phyloP scores from a whole-genome alignment of 2,888 invertebrate species.

The Malthinus seriepunctatus region DNA sequence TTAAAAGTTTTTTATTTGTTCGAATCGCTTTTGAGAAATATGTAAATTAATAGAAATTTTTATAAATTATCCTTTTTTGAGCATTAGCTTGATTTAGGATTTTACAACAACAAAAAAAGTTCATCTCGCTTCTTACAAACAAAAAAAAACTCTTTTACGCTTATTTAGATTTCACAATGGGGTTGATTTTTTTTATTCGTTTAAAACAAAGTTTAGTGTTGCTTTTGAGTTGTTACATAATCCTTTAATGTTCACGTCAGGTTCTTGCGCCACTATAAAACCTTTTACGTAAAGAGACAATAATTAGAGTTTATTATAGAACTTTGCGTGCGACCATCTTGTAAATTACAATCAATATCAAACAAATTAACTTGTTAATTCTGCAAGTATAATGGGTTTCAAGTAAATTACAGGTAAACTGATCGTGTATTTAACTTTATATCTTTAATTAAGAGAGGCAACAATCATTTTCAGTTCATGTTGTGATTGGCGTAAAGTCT shows the following conservation, averaged over 20 bases:
- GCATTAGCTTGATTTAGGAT: too few relatives aligned
- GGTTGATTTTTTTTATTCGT: slow-evolving; percentile 8
- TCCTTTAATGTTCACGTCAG: slow-evolving; percentile 26
- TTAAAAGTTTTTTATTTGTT: background rate
- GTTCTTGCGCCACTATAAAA: slow-evolving; percentile 16
- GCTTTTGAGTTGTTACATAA: slow-evolving; percentile 19
- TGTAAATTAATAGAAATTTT: background rate
- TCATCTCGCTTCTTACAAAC: background rate
- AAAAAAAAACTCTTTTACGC: background rate
- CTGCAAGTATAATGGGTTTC: slow-evolving; percentile 20
- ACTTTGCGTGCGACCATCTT: slow-evolving; percentile 15
- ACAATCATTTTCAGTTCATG: slow-evolving; percentile 25
- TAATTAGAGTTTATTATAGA: slow-evolving; percentile 16
- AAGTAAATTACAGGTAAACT: slow-evolving; percentile 33
- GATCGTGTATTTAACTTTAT: slow-evolving; percentile 31
- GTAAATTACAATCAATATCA: slow-evolving; percentile 18
- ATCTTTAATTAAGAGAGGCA: slow-evolving; percentile 31
- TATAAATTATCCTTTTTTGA: too few relatives aligned
- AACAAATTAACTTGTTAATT: slow-evolving; percentile 23
- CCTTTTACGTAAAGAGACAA: slow-evolving; percentile 23
- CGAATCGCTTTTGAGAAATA: background rate
- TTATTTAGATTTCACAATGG: slow-evolving; percentile 1
- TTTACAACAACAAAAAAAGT: too few relatives aligned
- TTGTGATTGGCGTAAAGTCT: slow-evolving; percentile 24
- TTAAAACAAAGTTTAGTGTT: slow-evolving; percentile 3